phyloP scores from a whole-genome alignment of 1,140 invertebrate genomes.

The Drosophila subobscura region DNA sequence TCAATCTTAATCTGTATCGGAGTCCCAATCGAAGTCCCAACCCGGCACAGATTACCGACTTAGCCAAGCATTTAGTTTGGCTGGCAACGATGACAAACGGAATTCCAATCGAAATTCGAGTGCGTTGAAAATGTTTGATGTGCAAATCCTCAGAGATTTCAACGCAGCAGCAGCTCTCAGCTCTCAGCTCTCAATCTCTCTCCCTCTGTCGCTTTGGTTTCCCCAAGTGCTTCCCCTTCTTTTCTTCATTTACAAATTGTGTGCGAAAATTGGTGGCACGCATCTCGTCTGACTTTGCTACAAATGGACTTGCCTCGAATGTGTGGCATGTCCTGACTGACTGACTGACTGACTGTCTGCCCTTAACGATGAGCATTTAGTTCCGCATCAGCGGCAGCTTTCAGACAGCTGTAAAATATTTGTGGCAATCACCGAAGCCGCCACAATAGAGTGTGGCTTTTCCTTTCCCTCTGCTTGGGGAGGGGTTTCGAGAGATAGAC shows the following conservation, averaged over 20 bases:
- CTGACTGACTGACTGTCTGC: slow-evolving; percentile 22
- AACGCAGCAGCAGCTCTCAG: no score
- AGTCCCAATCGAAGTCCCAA: neutral
- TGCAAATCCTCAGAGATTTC: slow-evolving; percentile 62
- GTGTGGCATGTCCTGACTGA: neutral
- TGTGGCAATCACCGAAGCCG: slow-evolving; percentile 53
- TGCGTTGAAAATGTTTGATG: slow-evolving; percentile 65
- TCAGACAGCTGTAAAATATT: slow-evolving; percentile 60
- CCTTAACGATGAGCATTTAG: slow-evolving; percentile 50
- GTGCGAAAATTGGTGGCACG: slow-evolving; percentile 47
- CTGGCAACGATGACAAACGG: slow-evolving; percentile 42
- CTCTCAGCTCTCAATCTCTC: slow-evolving; percentile 7
- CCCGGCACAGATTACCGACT: slow-evolving; percentile 27
- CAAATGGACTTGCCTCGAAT: slow-evolving; percentile 37
- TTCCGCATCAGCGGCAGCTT: slow-evolving; percentile 49
- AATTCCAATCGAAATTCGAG: slow-evolving; percentile 47
- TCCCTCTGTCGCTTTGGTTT: slow-evolving; percentile 1
- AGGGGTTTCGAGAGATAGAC: slow-evolving; percentile 5
- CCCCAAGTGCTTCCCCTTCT: slow-evolving; percentile 1
- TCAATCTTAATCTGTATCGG: neutral
- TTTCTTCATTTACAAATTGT: slow-evolving; percentile 56
- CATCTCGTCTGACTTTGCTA: slow-evolving; percentile 16
- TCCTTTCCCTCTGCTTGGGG: neutral
- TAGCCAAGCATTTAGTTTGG: slow-evolving; percentile 36
- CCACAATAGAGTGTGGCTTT: slow-evolving; percentile 34